Percentiles rank a stretch among this genome's conserved stretches.
phyloP scores from a whole-genome alignment of 2,113 vertebrate genomes.

The Canis aureus region DNA sequence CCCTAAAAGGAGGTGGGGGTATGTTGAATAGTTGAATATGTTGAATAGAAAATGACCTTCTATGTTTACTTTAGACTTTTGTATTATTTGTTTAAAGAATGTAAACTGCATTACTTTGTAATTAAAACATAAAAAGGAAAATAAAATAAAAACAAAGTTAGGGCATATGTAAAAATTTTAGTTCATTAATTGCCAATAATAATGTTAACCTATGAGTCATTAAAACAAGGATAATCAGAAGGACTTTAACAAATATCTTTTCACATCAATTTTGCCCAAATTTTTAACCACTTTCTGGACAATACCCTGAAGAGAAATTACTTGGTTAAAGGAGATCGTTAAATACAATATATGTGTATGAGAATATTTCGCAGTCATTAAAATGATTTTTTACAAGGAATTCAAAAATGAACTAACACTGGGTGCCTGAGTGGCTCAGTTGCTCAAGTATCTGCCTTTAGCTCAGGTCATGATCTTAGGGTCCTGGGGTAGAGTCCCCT shows the following conservation, averaged over 20 bases:
- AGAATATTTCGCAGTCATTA: neutral
- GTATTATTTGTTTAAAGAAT: conserved; percentile 27
- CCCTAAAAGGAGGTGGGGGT: no score
- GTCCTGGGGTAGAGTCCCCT: no score
- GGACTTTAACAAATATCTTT: neutral
- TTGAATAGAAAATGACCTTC: neutral
- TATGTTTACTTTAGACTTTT: neutral
- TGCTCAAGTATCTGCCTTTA: no score
- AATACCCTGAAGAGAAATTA: neutral
- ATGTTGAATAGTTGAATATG: neutral
- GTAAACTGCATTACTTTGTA: conserved; percentile 13
- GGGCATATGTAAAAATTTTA: neutral
- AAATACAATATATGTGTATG: neutral
- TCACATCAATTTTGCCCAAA: neutral
- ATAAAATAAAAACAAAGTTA: neutral
- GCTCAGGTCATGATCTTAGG: no score
- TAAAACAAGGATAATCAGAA: neutral
- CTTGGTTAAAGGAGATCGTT: neutral
- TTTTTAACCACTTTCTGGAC: neutral
- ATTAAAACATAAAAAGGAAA: conserved; percentile 28
- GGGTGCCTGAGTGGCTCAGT: no score
- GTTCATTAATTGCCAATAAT: neutral
- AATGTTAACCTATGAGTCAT: neutral
- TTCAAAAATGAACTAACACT: neutral
- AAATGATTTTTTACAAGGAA: neutral